These are phyloP conservation scores for Agrilus mali DNA, from an alignment of 2,888 invertebrate species.

Conservation along the genomic window DNA sequence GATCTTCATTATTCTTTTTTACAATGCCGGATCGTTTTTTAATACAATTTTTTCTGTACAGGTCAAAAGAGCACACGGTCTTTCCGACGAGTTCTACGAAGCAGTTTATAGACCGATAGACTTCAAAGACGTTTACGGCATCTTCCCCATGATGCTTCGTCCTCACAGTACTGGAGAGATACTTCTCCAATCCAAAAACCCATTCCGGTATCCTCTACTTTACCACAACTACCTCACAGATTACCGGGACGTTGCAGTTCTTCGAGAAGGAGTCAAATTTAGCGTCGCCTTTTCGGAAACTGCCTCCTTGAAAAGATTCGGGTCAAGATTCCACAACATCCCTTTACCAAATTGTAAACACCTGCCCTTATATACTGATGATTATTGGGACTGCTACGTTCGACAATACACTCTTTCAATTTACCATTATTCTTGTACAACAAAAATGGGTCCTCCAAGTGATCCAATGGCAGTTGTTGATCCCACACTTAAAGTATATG, in stretches of 20 bases:
- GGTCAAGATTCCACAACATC: conserved; percentile 61
- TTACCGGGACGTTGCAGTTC: conserved; percentile 68
- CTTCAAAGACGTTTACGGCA: conserved; percentile 64
- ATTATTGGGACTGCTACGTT: conserved; percentile 77
- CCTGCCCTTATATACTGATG: conserved; percentile 62
- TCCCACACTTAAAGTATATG: conserved; percentile 61
- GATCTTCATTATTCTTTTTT: too few relatives aligned
- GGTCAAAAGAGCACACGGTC: conserved; percentile 67
- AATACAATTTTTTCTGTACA: conserved; percentile 26
- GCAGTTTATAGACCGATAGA: conserved; percentile 60
- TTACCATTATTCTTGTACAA: conserved; percentile 73
- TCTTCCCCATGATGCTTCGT: conserved; percentile 81
- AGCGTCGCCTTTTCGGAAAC: conserved; percentile 72
- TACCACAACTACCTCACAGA: conserved; percentile 87
- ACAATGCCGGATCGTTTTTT: too few relatives aligned
- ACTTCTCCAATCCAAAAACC: conserved; percentile 45
- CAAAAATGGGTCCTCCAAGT: conserved; percentile 68
- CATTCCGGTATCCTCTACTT: conserved; percentile 69
- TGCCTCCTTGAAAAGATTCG: conserved; percentile 63
- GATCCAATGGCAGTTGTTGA: conserved; percentile 78
- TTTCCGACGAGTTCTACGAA: conserved; percentile 70
- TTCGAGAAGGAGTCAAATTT: conserved; percentile 78
- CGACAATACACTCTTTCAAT: conserved; percentile 80
- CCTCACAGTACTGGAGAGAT: conserved; percentile 78
- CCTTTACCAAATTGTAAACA: conserved; percentile 75